phyloP scores from a whole-genome alignment of 2,888 invertebrate species.

The Dione juno region DNA sequence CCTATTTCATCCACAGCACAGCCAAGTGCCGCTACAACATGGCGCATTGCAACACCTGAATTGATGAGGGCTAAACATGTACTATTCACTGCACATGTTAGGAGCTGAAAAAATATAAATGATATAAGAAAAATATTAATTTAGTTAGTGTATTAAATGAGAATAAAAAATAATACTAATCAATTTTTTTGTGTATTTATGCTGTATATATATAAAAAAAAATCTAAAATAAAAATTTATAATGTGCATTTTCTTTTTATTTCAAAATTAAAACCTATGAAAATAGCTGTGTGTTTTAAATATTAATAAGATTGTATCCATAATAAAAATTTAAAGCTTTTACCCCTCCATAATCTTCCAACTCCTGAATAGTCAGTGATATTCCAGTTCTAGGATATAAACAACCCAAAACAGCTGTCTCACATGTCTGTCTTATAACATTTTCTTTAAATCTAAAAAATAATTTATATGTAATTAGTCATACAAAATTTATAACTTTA shows the following conservation, averaged over 20 bases:
- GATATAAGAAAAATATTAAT: constrained; percentile 6
- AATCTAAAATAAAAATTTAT: too few relatives aligned
- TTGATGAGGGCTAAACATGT: constrained; percentile 92
- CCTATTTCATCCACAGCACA: constrained; percentile 87
- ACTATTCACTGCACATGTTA: constrained; percentile 92
- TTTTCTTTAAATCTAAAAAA: constrained; percentile 86
- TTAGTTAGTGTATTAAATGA: too few relatives aligned
- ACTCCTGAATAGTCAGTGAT: constrained; percentile 91
- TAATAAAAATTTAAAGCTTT: constrained; percentile 48
- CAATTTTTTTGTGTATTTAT: too few relatives aligned
- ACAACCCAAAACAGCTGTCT: constrained; percentile 87
- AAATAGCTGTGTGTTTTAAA: too few relatives aligned
- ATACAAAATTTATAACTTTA: too few relatives aligned
- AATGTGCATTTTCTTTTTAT: too few relatives aligned
- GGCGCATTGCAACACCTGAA: constrained; percentile 92
- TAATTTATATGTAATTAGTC: neutral
- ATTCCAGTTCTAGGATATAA: constrained; percentile 92
- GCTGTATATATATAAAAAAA: too few relatives aligned
- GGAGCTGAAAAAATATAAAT: constrained; percentile 79
- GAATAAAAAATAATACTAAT: too few relatives aligned
- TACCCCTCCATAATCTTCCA: constrained; percentile 93
- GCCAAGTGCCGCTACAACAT: constrained; percentile 90
- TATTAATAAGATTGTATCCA: too few relatives aligned
- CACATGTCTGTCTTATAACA: constrained; percentile 89
- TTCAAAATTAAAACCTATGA: too few relatives aligned